These are phyloP conservation scores for Nixonia krombeini DNA, from an alignment of 1,140 invertebrate species.

Conservation along the genomic window DNA sequence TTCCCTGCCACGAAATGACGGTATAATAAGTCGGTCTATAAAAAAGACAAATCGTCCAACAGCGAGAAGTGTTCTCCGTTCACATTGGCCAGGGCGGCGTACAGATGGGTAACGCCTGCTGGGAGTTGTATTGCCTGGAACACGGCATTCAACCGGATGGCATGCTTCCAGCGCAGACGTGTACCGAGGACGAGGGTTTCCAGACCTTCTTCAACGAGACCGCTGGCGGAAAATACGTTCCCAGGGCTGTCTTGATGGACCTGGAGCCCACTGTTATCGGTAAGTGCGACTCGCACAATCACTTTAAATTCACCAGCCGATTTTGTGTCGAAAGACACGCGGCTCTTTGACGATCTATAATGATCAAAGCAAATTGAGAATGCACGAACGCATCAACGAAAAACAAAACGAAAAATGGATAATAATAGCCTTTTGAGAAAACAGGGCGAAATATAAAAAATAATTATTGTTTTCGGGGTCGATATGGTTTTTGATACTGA, in stretches of 20 bases:
- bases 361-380: conserved; percentile 2
- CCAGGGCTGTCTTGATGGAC: conserved; percentile 84
- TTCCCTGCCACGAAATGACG: too few relatives aligned
- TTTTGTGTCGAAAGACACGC: too few relatives aligned
- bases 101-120: conserved; percentile 80
- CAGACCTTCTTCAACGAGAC: conserved; percentile 80
- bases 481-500: too few relatives aligned
- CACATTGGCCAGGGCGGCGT: conserved; percentile 83
- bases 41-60: conserved; percentile 16
- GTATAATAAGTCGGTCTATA: conserved; percentile 26
- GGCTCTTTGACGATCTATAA: conserved; percentile 57
- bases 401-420: too few relatives aligned
- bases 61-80: conserved; percentile 71
- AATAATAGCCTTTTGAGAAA: too few relatives aligned
- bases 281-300: conserved; percentile 41
- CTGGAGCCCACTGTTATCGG: conserved; percentile 82
- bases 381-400: too few relatives aligned
- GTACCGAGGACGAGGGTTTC: conserved; percentile 72
- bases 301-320: not conserved
- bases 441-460: too few relatives aligned
- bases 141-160: conserved; percentile 81
- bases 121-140: conserved; percentile 82
- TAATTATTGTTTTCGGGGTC: too few relatives aligned
- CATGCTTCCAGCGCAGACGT: conserved; percentile 59
- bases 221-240: conserved; percentile 81